A percentile compares a stretch with the other conserved stretches of the same genome.
These are phyloP conservation scores for Myotis myotis DNA, from an alignment of 2,797 vertebrate genomes.

Conservation along the genomic window DNA sequence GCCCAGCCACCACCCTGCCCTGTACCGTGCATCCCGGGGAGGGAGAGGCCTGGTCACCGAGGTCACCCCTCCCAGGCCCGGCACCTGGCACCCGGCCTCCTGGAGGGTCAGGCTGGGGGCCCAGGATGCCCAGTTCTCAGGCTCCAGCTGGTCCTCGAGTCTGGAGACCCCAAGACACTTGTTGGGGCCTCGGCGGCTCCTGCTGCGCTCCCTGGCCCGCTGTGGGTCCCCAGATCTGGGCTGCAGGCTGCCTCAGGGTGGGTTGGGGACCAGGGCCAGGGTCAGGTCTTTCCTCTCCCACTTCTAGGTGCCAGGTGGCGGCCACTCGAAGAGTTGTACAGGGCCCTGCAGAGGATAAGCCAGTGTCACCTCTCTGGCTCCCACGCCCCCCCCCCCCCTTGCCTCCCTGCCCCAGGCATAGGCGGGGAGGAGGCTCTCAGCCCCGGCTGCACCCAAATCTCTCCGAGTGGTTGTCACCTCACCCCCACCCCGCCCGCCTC, in stretches of 20 bases:
- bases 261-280: not conserved
- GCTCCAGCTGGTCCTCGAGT: not conserved
- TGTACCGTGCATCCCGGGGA: rapidly evolving
- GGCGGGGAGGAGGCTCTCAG: not conserved
- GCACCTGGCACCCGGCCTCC: too few species aligned
- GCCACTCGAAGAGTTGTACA: not conserved
- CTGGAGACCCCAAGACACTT: not conserved
- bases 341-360: not conserved
- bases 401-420: too few species aligned
- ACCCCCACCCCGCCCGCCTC: not conserved
- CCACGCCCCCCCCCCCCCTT: not conserved
- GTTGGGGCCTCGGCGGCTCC: not conserved
- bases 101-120: not conserved
- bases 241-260: not conserved
- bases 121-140: not conserved
- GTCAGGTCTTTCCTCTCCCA: not conserved
- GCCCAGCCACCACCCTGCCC: too few species aligned
- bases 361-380: not conserved
- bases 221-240: not conserved
- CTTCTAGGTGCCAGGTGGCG: not conserved
- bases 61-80: too few species aligned
- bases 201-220: not conserved
- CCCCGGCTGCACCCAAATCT: not conserved
- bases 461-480: not conserved
- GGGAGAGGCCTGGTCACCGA: not conserved